Base-by-base conservation (phyloP, 2,888 invertebrate genomes). In the Flabesymbios commensalis region DNA sequence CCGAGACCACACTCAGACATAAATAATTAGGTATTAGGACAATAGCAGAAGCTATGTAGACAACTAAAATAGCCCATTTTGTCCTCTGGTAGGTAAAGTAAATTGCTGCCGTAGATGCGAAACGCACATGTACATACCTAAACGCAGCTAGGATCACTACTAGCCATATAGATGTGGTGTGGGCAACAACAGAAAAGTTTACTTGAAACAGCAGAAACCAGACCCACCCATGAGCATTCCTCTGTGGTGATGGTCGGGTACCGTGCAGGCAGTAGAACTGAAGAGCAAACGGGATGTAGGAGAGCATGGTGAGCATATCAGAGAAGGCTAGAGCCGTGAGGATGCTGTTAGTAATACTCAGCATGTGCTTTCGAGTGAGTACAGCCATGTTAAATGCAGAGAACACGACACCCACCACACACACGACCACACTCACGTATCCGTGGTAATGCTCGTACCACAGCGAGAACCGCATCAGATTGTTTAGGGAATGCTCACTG, bases 81-180 rank as follows among this genome's bases (percentile, higher is more conserved):
- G 63, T 42, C 24, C 22, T 48, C 14, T 14, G 7, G 41, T 19
- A 19, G 19, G 26, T 22, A 19, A 31, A 39, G 2, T 36, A 14
- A 17, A 17, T n/a, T 14, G 45, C 43, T 7, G 32, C 42, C 28
- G 45, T n/a, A 28, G 52, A 26, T 17, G 62, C 26, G 17, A 5
- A 17, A 1, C 47, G 36, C 28, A 64, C 58, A 31, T 39, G 51
- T 4, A 78, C 70, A 78, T 92, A 94, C 4, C 95, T 86, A 91
- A 95, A 94, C 2, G 95, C 90, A 0, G 95, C 94, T 64, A 96
- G 83, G 0, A 92, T 90, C 0, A 96, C 90, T 0, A 95, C 94
- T 71, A 96, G 83, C 88, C 93, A 94, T 71, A 94, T 95, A 1
- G 94, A 93, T 68, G 94, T 91, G 2, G 95, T 94, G 81, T 93